A percentile compares a stretch with the other conserved stretches of the same genome.
These are phyloP conservation scores for Neogale vison DNA, from an alignment of 2,113 vertebrate species.

Conservation along the genomic window DNA sequence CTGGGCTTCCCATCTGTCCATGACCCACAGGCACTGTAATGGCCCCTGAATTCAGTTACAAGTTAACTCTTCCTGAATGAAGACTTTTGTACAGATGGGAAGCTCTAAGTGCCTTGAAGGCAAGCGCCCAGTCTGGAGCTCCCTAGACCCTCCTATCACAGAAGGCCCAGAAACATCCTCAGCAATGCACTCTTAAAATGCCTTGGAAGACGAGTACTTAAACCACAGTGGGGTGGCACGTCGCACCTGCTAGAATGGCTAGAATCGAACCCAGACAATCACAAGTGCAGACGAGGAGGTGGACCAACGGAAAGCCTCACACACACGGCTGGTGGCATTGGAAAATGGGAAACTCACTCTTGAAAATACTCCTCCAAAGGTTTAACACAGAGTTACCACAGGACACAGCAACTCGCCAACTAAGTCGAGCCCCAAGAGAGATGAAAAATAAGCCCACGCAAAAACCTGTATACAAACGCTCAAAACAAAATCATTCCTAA, in stretches of 20 bases:
- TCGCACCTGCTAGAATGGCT: neutral
- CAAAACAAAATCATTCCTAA: neutral
- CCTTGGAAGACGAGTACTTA: neutral
- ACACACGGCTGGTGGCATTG: accelerated
- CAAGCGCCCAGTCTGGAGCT: neutral
- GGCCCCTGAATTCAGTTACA: neutral
- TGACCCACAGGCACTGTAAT: neutral
- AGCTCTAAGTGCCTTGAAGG: neutral
- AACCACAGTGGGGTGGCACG: neutral
- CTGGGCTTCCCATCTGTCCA: slow-evolving; percentile 17
- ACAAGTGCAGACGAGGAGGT: neutral
- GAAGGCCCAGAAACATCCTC: neutral
- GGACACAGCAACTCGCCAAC: neutral
- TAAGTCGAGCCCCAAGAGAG: neutral
- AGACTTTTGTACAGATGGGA: neutral
- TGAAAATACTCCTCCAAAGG: neutral
- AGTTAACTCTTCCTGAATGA: neutral
- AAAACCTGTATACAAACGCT: neutral
- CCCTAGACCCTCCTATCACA: neutral
- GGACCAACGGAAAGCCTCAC: neutral
- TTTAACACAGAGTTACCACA: neutral
- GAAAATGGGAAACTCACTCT: neutral
- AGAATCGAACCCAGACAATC: neutral
- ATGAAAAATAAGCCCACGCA: neutral
- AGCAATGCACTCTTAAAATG: neutral